Percentiles rank a stretch among this genome's conserved stretches.
These are phyloP conservation scores for Phaedon cochleariae DNA, from an alignment of 2,888 invertebrate genomes.

Conservation along the genomic window DNA sequence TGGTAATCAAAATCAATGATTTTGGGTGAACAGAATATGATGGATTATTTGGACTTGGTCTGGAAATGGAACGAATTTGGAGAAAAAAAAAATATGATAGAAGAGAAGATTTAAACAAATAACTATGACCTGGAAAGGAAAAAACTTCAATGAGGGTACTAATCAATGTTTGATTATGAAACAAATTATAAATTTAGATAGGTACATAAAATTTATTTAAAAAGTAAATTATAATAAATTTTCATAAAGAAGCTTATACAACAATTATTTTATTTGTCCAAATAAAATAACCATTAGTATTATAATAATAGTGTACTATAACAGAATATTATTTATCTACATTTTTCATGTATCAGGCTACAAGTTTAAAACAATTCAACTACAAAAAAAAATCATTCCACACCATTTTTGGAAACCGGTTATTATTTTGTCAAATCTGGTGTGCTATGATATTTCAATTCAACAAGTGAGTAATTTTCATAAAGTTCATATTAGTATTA, in stretches of 20 bases:
- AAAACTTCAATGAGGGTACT: too few species aligned
- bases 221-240: slow-evolving; percentile 54
- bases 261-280: slow-evolving; percentile 45
- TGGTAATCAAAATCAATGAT: too few species aligned
- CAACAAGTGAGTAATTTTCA: slow-evolving; percentile 3
- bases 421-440: slow-evolving; percentile 10
- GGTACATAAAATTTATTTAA: slow-evolving; percentile 54
- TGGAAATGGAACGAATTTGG: too few species aligned
- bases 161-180: too few species aligned
- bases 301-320: slow-evolving; percentile 28
- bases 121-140: too few species aligned
- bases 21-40: too few species aligned
- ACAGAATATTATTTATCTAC: slow-evolving; percentile 38
- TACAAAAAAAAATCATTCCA: slow-evolving; percentile 35
- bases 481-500: background rate
- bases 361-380: slow-evolving; percentile 35
- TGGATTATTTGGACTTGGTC: too few species aligned
- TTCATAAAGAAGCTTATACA: slow-evolving; percentile 53
- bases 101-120: too few species aligned
- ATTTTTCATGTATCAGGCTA: slow-evolving; percentile 30
- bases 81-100: too few species aligned
- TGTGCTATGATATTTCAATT: slow-evolving; percentile 21
- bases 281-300: slow-evolving; percentile 42
- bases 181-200: background rate
- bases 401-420: slow-evolving; percentile 16